Conservation (phyloP, 2,888 invertebrate species). For the Octonoba sinensis region DNA sequence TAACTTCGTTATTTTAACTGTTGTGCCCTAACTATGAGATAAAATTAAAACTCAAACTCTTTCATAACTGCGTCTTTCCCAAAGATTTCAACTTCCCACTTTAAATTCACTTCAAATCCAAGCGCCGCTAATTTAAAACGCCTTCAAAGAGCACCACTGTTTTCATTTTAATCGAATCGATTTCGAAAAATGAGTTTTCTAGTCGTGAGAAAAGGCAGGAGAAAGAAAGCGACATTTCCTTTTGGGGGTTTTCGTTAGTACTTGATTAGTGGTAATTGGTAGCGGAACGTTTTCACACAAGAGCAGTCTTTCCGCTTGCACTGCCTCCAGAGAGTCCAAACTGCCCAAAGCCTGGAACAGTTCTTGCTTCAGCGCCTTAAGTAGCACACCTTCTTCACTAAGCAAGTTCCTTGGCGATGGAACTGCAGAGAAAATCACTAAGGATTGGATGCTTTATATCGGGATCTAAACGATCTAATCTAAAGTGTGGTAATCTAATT, state of each 20-base stretch:
- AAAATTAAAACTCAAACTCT: no score
- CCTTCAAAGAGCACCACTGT: no score
- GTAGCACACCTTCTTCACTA: no score
- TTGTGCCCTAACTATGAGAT: no score
- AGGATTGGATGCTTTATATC: neutral
- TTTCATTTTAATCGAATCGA: slow-evolving; percentile 19
- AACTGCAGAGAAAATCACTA: neutral
- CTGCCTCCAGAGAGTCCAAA: slow-evolving; percentile 1
- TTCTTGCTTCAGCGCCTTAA: slow-evolving; percentile 9
- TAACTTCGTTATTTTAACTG: no score
- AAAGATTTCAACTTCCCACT: no score
- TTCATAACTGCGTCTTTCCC: no score
- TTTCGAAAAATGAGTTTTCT: slow-evolving; percentile 40
- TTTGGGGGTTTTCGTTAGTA: slow-evolving; percentile 31
- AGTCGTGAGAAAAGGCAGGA: slow-evolving; percentile 8
- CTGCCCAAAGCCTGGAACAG: slow-evolving; percentile 6
- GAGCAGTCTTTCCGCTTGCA: slow-evolving; percentile 24
- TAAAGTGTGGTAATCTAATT: no score
- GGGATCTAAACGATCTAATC: no score
- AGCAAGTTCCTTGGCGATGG: neutral
- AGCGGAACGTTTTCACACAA: slow-evolving; percentile 51
- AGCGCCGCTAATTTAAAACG: no score
- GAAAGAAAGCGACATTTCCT: slow-evolving; percentile 16
- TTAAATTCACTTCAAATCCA: no score
- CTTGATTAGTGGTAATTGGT: slow-evolving; percentile 58